A percentile compares a stretch with the other conserved stretches of the same genome.
Evolutionary conservation across 1,140 invertebrate genomes (phyloP).

Genomic region (Lepeophtheirus salmonis): DNA sequence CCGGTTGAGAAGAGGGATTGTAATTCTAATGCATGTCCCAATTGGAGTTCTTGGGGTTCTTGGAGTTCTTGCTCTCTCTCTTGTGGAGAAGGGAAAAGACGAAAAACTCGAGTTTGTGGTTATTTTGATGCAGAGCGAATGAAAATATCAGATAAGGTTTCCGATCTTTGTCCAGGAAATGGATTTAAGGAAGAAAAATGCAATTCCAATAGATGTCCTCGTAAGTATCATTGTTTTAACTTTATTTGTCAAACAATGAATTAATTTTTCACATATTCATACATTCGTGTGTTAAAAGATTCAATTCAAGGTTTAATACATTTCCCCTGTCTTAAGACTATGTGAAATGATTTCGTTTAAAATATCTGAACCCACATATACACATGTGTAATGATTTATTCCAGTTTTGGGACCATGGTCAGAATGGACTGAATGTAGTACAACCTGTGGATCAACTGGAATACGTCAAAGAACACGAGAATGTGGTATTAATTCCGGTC

Average conservation of each 20-base stretch:
- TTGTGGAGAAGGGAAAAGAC: conserved; percentile 37
- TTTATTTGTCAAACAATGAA: background rate
- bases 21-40: background rate
- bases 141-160: background rate
- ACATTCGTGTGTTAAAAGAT: background rate
- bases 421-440: background rate
- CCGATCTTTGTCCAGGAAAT: background rate
- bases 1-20: background rate
- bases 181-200: background rate
- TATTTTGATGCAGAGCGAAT: background rate
- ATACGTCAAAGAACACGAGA: background rate
- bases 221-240: background rate
- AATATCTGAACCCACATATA: too few species aligned
- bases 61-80: conserved; percentile 32
- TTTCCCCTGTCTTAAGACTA: too few species aligned
- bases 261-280: background rate
- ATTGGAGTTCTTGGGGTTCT: conserved; percentile 34
- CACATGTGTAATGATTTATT: background rate
- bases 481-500: background rate
- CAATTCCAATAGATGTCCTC: background rate
- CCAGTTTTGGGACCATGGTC: background rate
- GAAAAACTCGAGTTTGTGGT: conserved; percentile 30
- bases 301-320: background rate
- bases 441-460: background rate
- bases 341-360: too few species aligned